Conservation (phyloP, 2,113 vertebrate species). For the Calyptomena viridis region DNA sequence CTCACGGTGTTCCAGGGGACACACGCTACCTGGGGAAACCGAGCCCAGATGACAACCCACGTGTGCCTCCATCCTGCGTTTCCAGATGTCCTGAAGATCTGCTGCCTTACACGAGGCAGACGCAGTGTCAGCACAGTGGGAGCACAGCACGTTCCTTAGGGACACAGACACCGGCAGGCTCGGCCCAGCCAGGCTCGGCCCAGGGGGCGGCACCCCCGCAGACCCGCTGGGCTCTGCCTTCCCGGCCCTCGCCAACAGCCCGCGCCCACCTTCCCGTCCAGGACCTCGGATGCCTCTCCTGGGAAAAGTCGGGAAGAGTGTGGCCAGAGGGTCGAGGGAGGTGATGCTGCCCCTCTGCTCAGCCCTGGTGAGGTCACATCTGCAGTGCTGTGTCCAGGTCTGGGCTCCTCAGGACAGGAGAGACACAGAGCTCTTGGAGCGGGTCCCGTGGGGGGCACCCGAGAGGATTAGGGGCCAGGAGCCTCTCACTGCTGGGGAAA, state of each 20-base stretch:
- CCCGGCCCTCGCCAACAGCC: fast-evolving
- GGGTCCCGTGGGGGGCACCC: neutral
- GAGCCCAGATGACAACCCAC: neutral
- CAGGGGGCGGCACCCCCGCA: too few relatives aligned
- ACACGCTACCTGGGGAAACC: neutral
- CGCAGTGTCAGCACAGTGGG: too few relatives aligned
- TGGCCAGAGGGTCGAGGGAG: fast-evolving
- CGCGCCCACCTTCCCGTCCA: neutral
- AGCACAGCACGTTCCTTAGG: neutral
- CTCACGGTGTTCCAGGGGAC: too few relatives aligned
- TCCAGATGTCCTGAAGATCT: neutral
- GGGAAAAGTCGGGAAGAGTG: fast-evolving
- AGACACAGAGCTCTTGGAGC: neutral
- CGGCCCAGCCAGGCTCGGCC: too few relatives aligned
- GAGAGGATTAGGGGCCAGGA: neutral
- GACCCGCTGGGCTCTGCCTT: neutral
- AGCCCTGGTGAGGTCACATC: neutral
- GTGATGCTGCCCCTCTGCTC: fast-evolving
- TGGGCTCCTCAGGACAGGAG: neutral
- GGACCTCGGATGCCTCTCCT: fast-evolving
- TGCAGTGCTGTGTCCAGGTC: too few relatives aligned
- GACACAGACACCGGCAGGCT: too few relatives aligned
- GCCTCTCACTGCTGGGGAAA: neutral
- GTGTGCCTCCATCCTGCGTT: neutral
- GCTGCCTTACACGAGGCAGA: too few relatives aligned